phyloP scores from a whole-genome alignment of 2,888 invertebrate genomes.

The Heteropelma amictum region DNA sequence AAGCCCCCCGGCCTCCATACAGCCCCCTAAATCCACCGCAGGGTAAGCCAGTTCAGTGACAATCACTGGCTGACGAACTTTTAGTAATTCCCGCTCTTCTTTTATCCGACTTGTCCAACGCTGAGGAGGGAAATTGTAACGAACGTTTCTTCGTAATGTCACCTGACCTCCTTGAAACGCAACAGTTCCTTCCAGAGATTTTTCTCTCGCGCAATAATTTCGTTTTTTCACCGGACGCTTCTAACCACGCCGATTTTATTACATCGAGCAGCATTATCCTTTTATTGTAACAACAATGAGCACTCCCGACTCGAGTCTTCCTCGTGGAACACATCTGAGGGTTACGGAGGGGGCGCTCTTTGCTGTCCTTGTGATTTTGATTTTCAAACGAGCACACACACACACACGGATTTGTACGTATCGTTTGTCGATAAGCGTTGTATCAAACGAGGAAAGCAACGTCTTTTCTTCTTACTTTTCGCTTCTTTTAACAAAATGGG shows the following conservation, averaged over 20 bases:
- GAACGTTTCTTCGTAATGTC: neutral
- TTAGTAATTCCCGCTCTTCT: slow-evolving; percentile 28
- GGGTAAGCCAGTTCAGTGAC: slow-evolving; percentile 79
- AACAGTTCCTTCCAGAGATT: slow-evolving; percentile 3
- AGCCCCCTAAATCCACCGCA: slow-evolving; percentile 84
- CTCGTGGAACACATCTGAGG: slow-evolving; percentile 68
- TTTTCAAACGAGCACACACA: no score
- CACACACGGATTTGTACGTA: neutral
- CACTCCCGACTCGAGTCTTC: slow-evolving; percentile 63
- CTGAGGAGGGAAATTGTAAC: neutral
- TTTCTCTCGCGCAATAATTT: slow-evolving; percentile 58
- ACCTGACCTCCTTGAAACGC: neutral
- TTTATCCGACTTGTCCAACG: neutral
- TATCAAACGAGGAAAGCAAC: no score
- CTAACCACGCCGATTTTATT: slow-evolving; percentile 55
- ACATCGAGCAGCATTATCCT: slow-evolving; percentile 65
- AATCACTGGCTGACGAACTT: slow-evolving; percentile 76
- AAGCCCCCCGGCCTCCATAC: slow-evolving; percentile 87
- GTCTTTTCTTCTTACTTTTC: no score
- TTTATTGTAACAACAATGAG: slow-evolving; percentile 49
- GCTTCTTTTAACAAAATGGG: no score
- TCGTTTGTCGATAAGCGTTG: neutral
- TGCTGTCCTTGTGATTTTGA: no score
- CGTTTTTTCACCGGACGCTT: slow-evolving; percentile 43
- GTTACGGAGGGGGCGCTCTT: no score